Percentiles rank a stretch among this genome's conserved stretches.
Conservation (phyloP, 2,888 invertebrate genomes). For the Cantharis flavilabris region DNA sequence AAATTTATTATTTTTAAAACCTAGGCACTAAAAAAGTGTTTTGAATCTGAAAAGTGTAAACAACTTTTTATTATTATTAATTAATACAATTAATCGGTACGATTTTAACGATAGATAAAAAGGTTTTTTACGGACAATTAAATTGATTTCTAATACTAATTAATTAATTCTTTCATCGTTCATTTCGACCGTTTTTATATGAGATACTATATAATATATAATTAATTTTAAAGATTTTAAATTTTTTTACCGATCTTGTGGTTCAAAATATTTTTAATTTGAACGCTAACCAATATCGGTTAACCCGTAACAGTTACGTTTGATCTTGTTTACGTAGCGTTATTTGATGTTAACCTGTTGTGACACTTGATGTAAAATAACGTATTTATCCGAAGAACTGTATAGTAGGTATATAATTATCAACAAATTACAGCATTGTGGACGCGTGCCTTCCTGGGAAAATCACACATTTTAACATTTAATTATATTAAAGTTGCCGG, state of each 20-base stretch:
- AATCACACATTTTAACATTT: constrained; percentile 31
- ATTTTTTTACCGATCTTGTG: background rate
- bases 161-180: background rate
- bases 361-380: constrained; percentile 4
- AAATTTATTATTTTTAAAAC: background rate
- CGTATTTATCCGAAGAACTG: constrained; percentile 3
- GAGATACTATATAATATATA: too few relatives aligned
- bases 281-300: background rate
- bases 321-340: background rate
- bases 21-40: background rate
- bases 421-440: constrained; percentile 18
- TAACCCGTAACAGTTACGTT: background rate
- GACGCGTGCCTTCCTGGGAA: constrained; percentile 33
- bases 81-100: background rate
- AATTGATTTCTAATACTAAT: background rate
- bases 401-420: constrained; percentile 16
- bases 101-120: background rate
- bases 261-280: background rate
- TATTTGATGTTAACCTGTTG: constrained; percentile 6
- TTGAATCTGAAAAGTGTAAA: background rate
- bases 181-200: background rate
- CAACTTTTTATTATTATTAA: background rate
- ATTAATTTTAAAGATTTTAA: background rate
- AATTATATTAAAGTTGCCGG: constrained; percentile 34
- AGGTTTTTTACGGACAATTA: background rate